These are phyloP conservation scores for Tauraco erythrolophus DNA, from an alignment of 2,113 vertebrate species.

Conservation along the genomic window DNA sequence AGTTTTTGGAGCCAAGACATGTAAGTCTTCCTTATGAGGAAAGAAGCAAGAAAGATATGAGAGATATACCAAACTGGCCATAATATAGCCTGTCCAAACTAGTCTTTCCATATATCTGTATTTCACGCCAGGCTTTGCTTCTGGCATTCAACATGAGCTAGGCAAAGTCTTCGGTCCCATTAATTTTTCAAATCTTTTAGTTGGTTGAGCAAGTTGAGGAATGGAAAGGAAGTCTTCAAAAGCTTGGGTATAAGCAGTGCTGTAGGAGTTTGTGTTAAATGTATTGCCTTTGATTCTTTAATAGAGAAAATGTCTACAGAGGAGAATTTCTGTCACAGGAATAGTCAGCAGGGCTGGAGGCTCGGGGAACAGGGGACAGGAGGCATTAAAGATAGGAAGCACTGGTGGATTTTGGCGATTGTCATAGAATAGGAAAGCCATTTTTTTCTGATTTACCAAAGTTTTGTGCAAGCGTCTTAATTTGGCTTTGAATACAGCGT, in stretches of 20 bases:
- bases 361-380: background rate
- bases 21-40: background rate
- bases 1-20: background rate
- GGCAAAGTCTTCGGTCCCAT: slow-evolving; percentile 7
- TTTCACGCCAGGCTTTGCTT: slow-evolving; percentile 42
- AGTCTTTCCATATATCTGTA: background rate
- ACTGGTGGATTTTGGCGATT: background rate
- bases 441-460: background rate
- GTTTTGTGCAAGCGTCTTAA: background rate
- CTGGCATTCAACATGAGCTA: background rate
- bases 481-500: background rate
- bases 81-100: background rate
- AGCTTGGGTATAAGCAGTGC: background rate
- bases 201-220: background rate
- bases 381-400: background rate
- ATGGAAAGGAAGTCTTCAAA: slow-evolving; percentile 31
- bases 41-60: background rate
- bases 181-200: slow-evolving; percentile 36
- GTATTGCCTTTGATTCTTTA: background rate
- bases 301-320: background rate
- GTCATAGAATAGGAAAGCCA: background rate
- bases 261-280: slow-evolving; percentile 1
- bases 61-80: background rate
- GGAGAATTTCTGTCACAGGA: background rate
- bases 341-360: background rate